phyloP scores from a whole-genome alignment of 2,797 vertebrate species.

The Thamnophis elegans region DNA sequence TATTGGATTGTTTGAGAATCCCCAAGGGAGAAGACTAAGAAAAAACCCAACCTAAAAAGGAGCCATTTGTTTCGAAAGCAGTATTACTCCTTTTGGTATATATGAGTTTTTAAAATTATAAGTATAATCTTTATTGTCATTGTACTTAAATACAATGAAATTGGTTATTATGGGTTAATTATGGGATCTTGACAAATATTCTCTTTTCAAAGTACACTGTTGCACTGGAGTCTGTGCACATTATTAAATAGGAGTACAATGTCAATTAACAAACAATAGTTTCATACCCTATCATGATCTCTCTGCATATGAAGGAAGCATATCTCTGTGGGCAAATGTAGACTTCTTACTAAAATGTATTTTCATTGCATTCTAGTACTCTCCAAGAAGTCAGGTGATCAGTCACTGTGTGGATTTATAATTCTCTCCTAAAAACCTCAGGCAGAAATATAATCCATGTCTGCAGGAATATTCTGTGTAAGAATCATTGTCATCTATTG shows the following conservation, averaged over 20 bases:
- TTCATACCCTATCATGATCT: not conserved
- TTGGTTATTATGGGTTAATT: not conserved
- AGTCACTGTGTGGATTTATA: not conserved
- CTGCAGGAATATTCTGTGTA: not conserved
- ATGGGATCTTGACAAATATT: not conserved
- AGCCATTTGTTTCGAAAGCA: not conserved
- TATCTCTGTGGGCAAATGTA: not conserved
- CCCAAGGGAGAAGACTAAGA: not conserved
- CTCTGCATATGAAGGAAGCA: not conserved
- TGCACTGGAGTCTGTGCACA: not conserved
- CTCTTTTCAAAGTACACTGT: not conserved
- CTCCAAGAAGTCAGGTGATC: not conserved
- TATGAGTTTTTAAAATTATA: not conserved
- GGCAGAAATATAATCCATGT: too few relatives aligned
- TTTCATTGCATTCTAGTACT: not conserved
- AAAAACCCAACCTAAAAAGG: not conserved
- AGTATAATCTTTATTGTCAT: too few relatives aligned
- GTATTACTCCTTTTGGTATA: not conserved
- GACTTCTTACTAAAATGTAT: not conserved
- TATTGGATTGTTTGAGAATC: not conserved
- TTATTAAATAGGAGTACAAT: not conserved
- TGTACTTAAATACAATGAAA: too few relatives aligned
- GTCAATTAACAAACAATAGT: not conserved
- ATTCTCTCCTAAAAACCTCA: not conserved
- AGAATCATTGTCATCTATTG: not conserved